Evolutionary conservation across 2,113 vertebrate species (phyloP).

Genomic region (Pedionomus torquatus): DNA sequence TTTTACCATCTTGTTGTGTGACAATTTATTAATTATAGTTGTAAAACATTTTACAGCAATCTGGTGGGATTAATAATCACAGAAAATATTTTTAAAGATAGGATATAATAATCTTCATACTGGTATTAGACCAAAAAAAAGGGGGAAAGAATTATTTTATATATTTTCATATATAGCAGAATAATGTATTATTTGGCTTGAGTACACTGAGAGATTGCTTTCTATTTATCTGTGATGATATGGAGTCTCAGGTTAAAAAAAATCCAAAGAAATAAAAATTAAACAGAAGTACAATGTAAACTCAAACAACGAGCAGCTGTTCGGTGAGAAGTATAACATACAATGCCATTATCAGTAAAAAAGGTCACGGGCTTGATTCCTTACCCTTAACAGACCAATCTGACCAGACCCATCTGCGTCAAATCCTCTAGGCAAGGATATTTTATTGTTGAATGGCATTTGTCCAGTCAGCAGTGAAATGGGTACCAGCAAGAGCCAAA

Average conservation of each 20-base stretch:
- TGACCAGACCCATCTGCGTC: constrained; percentile 56
- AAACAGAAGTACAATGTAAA: not conserved
- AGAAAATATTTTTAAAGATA: not conserved
- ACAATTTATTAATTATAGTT: not conserved
- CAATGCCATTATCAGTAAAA: not conserved
- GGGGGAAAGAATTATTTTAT: not conserved
- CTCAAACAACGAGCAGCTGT: not conserved
- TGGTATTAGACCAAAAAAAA: not conserved
- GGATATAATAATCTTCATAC: not conserved
- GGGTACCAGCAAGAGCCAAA: constrained; percentile 63
- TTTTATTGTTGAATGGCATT: constrained; percentile 51
- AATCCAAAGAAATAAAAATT: not conserved
- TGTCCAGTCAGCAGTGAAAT: constrained; percentile 72
- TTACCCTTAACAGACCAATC: not conserved
- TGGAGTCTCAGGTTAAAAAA: not conserved
- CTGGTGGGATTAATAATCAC: not conserved
- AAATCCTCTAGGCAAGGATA: constrained; percentile 49
- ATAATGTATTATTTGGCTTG: not conserved
- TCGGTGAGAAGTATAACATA: not conserved
- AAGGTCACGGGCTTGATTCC: not conserved
- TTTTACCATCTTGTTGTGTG: not conserved
- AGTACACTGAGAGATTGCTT: not conserved
- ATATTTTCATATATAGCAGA: not conserved
- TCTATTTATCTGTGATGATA: not conserved
- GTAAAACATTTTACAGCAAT: not conserved